These are phyloP conservation scores for human DNA, from an alignment of 2,113 vertebrate species.

Conservation along the genomic window GRCh38 chrX:130484001-130484500, in stretches of 20 bases:
- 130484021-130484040: neutral
- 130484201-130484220: neutral
- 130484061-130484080: neutral
- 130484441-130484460: neutral
- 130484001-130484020: neutral
- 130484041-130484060: neutral
- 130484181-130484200: neutral
- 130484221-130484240: neutral
- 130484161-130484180: neutral
- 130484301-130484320: neutral
- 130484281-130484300: neutral
- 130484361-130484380: neutral
- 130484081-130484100: neutral
- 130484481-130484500: constrained; percentile 12
- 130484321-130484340: neutral
- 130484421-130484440: neutral
- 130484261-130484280: neutral
- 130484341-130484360: neutral
- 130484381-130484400: neutral
- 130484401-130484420: neutral
- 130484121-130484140: neutral
- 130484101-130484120: neutral
- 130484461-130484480: neutral
- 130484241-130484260: neutral
- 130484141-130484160: neutral